Conservation (phyloP, 2,797 vertebrate genomes). For the Dendrocincla tyrannina region DNA sequence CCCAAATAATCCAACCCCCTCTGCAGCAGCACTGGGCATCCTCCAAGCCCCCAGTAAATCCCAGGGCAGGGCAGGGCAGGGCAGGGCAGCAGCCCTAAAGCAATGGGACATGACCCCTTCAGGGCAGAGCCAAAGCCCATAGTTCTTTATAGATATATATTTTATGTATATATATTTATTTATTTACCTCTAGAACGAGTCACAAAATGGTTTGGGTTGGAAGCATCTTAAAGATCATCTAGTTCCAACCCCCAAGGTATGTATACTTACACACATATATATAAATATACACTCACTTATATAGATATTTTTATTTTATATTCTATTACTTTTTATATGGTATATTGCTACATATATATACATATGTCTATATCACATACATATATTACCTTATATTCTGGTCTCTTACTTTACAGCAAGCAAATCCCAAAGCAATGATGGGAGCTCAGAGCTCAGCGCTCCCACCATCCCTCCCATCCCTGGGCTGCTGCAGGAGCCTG, state of each 20-base stretch:
- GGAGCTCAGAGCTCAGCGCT: accelerated
- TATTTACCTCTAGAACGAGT: neutral
- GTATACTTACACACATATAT: neutral
- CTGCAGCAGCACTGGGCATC: neutral
- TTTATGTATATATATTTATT: too few relatives aligned
- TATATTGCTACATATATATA: neutral
- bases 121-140: neutral
- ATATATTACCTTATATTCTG: neutral
- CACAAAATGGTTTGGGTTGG: neutral
- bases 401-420: neutral
- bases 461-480: accelerated
- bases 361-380: neutral
- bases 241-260: neutral
- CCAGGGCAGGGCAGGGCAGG: neutral
- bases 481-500: neutral
- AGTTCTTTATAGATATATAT: accelerated
- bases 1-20: neutral
- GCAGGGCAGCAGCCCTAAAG: neutral
- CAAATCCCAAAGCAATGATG: neutral
- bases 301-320: neutral
- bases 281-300: neutral
- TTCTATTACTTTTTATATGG: neutral
- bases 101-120: accelerated
- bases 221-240: neutral
- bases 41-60: accelerated